phyloP scores from a whole-genome alignment of 2,797 vertebrate species.

The Rhinogobio ventralis region DNA sequence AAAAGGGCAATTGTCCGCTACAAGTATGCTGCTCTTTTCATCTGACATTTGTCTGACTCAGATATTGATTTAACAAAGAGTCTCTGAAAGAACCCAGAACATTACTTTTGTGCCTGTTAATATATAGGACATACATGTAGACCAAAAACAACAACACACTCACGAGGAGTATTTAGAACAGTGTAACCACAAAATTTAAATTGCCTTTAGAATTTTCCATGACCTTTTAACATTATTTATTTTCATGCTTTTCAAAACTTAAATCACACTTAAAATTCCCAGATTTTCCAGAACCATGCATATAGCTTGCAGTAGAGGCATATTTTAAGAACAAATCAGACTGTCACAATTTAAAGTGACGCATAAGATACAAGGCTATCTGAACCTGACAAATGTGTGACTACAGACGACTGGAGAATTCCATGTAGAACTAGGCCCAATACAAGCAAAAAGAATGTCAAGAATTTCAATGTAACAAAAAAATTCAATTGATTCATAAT shows the following conservation, averaged over 20 bases:
- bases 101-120: not conserved
- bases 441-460: not conserved
- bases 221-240: not conserved
- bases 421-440: not conserved
- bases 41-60: constrained; percentile 26
- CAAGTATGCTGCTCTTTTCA: constrained; percentile 34
- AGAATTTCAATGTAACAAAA: not conserved
- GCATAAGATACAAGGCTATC: not conserved
- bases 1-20: constrained; percentile 4
- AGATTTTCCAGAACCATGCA: not conserved
- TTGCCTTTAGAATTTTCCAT: not conserved
- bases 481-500: not conserved
- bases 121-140: not conserved
- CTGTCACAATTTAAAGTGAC: not conserved
- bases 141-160: not conserved
- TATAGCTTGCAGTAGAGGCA: not conserved
- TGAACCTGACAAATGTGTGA: constrained; percentile 7
- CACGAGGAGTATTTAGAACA: not conserved
- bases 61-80: constrained; percentile 13
- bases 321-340: not conserved
- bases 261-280: not conserved
- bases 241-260: not conserved
- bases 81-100: constrained; percentile 29
- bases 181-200: not conserved
- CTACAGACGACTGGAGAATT: not conserved